Evolutionary conservation across 64 coral and sea anemone species (phyloP), one percentile per base, ranked within the genome.

Genomic region (Porites lutea): DNA sequence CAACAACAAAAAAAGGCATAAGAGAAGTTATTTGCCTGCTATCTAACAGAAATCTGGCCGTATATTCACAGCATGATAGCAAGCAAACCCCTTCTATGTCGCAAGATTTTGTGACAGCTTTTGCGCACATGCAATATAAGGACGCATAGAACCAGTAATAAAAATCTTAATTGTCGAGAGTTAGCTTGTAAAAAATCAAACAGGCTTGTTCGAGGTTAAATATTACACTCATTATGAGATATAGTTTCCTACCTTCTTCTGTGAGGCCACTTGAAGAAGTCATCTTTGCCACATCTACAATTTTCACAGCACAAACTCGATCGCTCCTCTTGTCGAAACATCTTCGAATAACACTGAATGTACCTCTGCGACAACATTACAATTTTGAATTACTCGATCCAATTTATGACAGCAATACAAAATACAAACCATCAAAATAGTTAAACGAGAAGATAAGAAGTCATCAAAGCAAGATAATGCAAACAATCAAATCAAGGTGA

Each of bases 341-440:
- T 96, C 89, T 93, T 59, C 92, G 89, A 75, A 99, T 99, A 47
- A 99, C 97, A 86, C 97, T 99, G 80, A 99, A 99, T 7, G 97
- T 99, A 8, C 97, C 97, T 86, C 97, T 99, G 72, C 58, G 90
- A 93, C 70, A 18, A 86, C 59, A 87, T 74, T 65, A 84, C 44
- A 74, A 46, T 62, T 73, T 55, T 59, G 58, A 14, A 27, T 73
- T 47, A 46, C 23, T 43, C 21, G 18, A 21, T 75, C n/a, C 86
- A 60, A n/a, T 59, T 20, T 77, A 4, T 63, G 63, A 84, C 43
- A 20, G 23, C 66, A 73, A 88, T 64, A 88, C 70, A 88, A 77
- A 61, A 69, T 88, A 66, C 64, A 84, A 83, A 76, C 59, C 75
- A 86, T 79, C 75, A 55, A 79, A 50, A 87, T 19, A 59, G 78